Evolutionary conservation across 2,113 vertebrate genomes (phyloP), one percentile per base, ranked within the genome.

Genomic region (Eolophus roseicapilla): DNA sequence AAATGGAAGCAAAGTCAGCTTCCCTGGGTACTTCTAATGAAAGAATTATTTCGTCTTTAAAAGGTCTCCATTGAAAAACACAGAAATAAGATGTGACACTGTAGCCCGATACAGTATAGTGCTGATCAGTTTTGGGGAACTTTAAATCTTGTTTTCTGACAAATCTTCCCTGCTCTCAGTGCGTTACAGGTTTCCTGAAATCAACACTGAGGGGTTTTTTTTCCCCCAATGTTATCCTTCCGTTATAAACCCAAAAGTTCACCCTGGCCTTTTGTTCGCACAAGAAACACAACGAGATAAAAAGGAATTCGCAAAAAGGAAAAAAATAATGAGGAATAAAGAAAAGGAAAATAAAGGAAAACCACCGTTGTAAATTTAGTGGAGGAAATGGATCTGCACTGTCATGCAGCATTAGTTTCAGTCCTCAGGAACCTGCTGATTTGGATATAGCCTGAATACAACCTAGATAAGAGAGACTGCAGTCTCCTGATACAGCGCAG

Each of bases 1-100:
- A 94, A 88, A 70, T 5, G 50, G 76, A 95, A 96, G 50, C 41
- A 88, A 89, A 84, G 41, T 50, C 46, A 81, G n/a, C 57, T 88
- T 85, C 50, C 57, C 44, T 9, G 21, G 55, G 12, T 84, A 87
- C 65, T 89, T 94, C 69, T 84, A 92, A 74, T 21, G 43, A 88
- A 92, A 70, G 16, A 94, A 82, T 62, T 52, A 69, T 53, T 82
- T 88, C 7, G 41, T 79, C 81, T 57, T 88, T 73, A 80, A 88
- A 91, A 90, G 37, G 20, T 47, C 47, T 77, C 67, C 35, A 13
- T 7, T 79, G 46, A 47, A 93, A 89, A 77, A 19, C 53, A 70
- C 27, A 73, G 69, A 86, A 93, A 88, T 47, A 60, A 55, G 60
- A 59, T 57, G 70, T 77, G 80, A 69, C 27, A 31, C 44, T 69